These are phyloP conservation scores for Pseudopodoces humilis DNA, from an alignment of 2,113 vertebrate species.

Conservation along the genomic window DNA sequence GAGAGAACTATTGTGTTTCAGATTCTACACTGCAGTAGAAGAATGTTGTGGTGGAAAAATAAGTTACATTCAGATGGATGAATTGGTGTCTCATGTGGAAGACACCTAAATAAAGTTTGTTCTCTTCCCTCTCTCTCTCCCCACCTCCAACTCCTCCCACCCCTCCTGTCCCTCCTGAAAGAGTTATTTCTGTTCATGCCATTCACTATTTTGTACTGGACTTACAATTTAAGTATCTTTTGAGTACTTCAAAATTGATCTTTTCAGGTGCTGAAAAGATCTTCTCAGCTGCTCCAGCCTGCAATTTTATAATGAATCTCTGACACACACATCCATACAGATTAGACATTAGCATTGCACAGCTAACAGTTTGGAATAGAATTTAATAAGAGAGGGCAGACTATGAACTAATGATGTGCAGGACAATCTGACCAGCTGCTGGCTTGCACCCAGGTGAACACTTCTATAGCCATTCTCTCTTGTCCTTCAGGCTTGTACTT, in stretches of 20 bases:
- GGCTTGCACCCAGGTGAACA: neutral
- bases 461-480: neutral
- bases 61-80: neutral
- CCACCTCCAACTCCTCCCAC: neutral
- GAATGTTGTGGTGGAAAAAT: neutral
- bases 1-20: neutral
- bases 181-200: neutral
- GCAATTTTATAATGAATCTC: neutral
- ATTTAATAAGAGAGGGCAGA: neutral
- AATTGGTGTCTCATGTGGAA: neutral
- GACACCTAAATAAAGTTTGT: neutral
- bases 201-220: neutral
- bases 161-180: neutral
- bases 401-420: neutral
- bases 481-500: neutral
- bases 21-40: neutral
- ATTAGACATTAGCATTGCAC: neutral
- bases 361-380: neutral
- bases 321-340: neutral
- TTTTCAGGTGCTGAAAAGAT: neutral
- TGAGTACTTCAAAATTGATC: neutral
- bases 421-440: neutral
- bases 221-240: neutral
- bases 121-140: neutral
- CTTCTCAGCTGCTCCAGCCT: neutral